These are phyloP conservation scores for Serrognathus titanus DNA, from an alignment of 2,888 invertebrate genomes.

Conservation along the genomic window DNA sequence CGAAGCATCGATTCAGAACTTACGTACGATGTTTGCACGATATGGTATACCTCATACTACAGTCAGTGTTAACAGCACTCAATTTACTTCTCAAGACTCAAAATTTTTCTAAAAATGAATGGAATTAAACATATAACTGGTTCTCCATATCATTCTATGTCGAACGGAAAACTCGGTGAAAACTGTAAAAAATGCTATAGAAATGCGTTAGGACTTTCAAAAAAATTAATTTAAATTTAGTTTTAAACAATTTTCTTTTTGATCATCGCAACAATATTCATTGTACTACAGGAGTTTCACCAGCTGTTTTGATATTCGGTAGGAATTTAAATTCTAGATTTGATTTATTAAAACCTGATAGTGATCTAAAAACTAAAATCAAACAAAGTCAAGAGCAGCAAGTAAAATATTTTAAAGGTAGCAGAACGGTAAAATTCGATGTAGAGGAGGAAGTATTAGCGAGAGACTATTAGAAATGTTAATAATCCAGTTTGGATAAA, in stretches of 20 bases:
- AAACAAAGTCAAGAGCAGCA: too few relatives aligned
- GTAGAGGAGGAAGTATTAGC: too few relatives aligned
- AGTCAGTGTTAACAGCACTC: conserved; percentile 23
- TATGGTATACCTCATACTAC: conserved; percentile 20
- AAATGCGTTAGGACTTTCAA: conserved; percentile 13
- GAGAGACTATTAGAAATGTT: too few relatives aligned
- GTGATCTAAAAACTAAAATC: too few relatives aligned
- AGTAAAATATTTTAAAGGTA: too few relatives aligned
- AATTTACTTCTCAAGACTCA: conserved; percentile 21
- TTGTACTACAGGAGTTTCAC: too few relatives aligned
- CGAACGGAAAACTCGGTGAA: conserved; percentile 26
- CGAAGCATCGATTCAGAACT: conserved; percentile 9
- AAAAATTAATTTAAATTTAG: conserved; percentile 10
- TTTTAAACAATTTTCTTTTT: conserved; percentile 19
- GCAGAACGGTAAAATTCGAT: too few relatives aligned
- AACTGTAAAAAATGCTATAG: conserved; percentile 20
- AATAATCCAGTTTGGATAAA: too few relatives aligned
- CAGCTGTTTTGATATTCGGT: too few relatives aligned
- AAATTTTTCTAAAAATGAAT: conserved; percentile 19
- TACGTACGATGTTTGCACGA: conserved; percentile 17
- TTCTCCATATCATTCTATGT: conserved; percentile 18
- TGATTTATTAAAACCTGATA: too few relatives aligned
- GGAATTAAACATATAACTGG: conserved; percentile 18
- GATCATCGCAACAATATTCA: too few relatives aligned
- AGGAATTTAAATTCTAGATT: too few relatives aligned